Percentiles rank a stretch among this genome's conserved stretches.
phyloP scores from a whole-genome alignment of 2,113 vertebrate genomes.

The Marmota monax region DNA sequence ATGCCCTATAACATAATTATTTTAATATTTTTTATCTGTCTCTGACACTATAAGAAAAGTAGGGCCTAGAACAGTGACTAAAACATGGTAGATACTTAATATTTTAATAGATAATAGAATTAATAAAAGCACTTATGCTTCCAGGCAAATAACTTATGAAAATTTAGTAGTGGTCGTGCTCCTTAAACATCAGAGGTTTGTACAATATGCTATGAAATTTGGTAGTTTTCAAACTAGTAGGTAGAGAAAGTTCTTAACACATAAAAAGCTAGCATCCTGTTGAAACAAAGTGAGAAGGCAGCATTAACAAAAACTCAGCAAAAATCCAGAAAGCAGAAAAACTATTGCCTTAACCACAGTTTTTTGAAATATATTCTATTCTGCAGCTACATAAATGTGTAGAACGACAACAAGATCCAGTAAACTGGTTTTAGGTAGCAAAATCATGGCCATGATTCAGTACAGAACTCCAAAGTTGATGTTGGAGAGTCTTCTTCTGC shows the following conservation, averaged over 20 bases:
- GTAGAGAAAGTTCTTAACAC: neutral
- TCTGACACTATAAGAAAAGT: neutral
- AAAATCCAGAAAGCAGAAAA: neutral
- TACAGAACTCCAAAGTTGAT: accelerated
- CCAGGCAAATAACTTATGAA: neutral
- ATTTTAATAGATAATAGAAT: neutral
- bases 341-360: neutral
- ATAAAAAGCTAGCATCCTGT: neutral
- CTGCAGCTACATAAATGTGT: neutral
- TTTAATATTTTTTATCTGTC: neutral
- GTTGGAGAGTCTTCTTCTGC: neutral
- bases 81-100: neutral
- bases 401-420: neutral
- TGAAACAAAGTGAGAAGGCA: neutral
- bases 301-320: neutral
- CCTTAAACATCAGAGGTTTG: neutral
- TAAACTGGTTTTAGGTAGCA: neutral
- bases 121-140: neutral
- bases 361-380: neutral
- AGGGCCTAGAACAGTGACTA: neutral
- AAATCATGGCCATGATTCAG: neutral
- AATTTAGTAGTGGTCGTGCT: neutral
- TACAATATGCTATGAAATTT: neutral
- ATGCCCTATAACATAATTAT: neutral
- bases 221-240: neutral